phyloP scores from a whole-genome alignment of 1,140 invertebrate species.

The Drosophila biarmipes region DNA sequence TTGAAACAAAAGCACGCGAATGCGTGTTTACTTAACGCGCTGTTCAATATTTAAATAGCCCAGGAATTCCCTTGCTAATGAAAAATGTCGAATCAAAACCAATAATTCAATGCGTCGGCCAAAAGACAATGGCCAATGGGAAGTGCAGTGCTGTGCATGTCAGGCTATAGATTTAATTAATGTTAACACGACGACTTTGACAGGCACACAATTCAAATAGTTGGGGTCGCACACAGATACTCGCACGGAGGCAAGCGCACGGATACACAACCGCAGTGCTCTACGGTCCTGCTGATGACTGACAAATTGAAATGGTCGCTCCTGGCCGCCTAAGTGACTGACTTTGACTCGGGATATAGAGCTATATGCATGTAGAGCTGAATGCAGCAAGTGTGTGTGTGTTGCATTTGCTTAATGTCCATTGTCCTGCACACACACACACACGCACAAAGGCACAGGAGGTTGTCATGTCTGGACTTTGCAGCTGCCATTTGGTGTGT shows the following conservation, averaged over 20 bases:
- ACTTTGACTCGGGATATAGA: conserved; percentile 48
- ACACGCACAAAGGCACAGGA: background rate
- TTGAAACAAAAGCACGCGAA: conserved; percentile 40
- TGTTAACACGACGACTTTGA: conserved; percentile 81
- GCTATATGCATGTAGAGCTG: conserved; percentile 7
- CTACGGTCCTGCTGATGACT: conserved; percentile 64
- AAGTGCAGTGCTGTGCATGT: conserved; percentile 44
- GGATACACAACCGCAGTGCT: conserved; percentile 27
- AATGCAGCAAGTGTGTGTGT: conserved; percentile 2
- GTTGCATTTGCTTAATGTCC: conserved; percentile 45
- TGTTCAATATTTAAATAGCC: conserved; percentile 40
- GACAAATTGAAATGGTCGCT: conserved; percentile 73
- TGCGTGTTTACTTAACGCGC: conserved; percentile 46
- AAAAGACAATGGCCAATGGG: conserved; percentile 11
- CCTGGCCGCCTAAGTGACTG: conserved; percentile 67
- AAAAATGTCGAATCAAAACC: conserved; percentile 56
- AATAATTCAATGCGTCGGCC: conserved; percentile 33
- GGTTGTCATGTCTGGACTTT: conserved; percentile 41
- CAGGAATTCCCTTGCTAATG: conserved; percentile 16
- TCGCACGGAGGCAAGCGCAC: conserved; percentile 5
- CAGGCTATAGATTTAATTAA: conserved; percentile 77
- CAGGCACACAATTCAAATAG: conserved; percentile 75
- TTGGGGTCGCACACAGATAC: conserved; percentile 13
- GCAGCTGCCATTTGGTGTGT: conserved; percentile 72
- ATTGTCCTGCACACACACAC: conserved; percentile 13